phyloP scores from a whole-genome alignment of 2,113 vertebrate genomes.

The Oreochromis spilurus region DNA sequence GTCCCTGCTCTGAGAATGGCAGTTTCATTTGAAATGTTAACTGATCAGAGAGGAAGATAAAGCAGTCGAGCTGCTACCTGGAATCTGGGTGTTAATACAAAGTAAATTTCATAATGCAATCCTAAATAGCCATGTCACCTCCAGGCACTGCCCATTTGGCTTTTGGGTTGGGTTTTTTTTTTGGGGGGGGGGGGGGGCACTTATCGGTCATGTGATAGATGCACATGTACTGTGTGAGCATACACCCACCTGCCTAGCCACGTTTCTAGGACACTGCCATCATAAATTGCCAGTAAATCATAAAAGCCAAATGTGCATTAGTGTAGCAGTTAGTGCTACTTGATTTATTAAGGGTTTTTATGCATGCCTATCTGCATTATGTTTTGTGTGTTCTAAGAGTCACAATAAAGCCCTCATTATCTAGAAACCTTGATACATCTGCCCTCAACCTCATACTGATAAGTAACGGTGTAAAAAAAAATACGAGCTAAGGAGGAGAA shows the following conservation, averaged over 20 bases:
- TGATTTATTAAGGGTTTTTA: not conserved
- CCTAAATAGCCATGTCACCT: not conserved
- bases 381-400: not conserved
- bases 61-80: not conserved
- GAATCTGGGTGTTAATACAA: not conserved
- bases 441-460: not conserved
- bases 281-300: conserved; percentile 26
- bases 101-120: not conserved
- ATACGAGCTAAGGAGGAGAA: not conserved
- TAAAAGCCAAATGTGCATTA: not conserved
- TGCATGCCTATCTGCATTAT: not conserved
- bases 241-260: not conserved
- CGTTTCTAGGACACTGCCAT: conserved; percentile 29
- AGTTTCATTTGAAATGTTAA: not conserved
- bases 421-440: not conserved
- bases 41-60: not conserved
- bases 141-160: not conserved
- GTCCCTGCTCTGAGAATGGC: not conserved
- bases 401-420: not conserved
- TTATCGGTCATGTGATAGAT: not conserved
- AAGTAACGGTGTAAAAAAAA: not conserved
- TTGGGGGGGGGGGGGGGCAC: not conserved
- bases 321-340: not conserved
- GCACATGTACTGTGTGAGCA: not conserved
- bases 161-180: not conserved